Conservation (phyloP, 2,113 vertebrate species). For the Nothoprocta perdicaria region DNA sequence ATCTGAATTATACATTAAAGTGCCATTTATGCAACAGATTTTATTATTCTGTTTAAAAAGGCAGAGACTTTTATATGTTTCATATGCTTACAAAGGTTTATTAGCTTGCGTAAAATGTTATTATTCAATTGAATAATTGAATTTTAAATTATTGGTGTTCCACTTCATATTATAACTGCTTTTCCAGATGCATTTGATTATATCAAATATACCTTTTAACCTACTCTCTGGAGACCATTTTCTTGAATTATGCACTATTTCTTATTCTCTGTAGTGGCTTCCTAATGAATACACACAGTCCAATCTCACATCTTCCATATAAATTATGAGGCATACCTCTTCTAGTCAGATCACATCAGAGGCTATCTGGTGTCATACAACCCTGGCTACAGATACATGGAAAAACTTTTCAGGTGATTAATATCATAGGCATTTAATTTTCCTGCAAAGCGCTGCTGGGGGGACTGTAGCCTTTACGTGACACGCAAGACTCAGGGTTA, state of each 20-base stretch:
- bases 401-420: slow-evolving; percentile 38
- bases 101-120: slow-evolving; percentile 27
- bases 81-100: slow-evolving; percentile 39
- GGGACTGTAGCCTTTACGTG: neutral
- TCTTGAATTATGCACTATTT: neutral
- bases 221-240: slow-evolving; percentile 39
- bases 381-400: slow-evolving; percentile 2
- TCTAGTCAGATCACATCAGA: neutral
- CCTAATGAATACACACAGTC: neutral
- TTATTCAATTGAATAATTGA: slow-evolving; percentile 33
- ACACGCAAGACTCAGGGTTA: neutral
- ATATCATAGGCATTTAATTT: slow-evolving; percentile 15
- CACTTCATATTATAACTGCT: slow-evolving; percentile 26
- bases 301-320: neutral
- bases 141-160: slow-evolving; percentile 32
- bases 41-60: slow-evolving; percentile 52
- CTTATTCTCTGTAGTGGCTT: neutral
- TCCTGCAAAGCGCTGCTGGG: neutral
- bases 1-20: slow-evolving; percentile 66
- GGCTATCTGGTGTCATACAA: slow-evolving; percentile 13
- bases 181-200: slow-evolving; percentile 31
- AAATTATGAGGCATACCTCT: neutral
- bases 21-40: slow-evolving; percentile 48
- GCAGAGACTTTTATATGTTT: slow-evolving; percentile 33
- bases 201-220: slow-evolving; percentile 33